Percentiles rank a stretch among this genome's conserved stretches.
Evolutionary conservation across 2,888 invertebrate species (phyloP).

Genomic region (Prosopocoilus inquinatus): DNA sequence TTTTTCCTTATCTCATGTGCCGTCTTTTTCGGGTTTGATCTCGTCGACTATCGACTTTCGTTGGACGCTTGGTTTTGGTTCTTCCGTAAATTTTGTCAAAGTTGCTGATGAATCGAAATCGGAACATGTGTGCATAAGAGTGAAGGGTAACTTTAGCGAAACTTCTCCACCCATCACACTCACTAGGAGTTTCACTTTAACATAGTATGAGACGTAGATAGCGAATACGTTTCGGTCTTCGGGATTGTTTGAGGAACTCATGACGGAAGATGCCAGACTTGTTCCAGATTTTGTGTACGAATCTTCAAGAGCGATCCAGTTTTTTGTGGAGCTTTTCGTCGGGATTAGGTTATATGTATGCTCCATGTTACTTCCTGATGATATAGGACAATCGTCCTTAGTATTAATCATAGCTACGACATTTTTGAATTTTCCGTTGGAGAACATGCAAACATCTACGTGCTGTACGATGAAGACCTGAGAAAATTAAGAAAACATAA

Average conservation of each 20-base stretch:
- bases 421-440: constrained; percentile 91
- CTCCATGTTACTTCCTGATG: constrained; percentile 65
- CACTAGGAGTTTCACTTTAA: constrained; percentile 76
- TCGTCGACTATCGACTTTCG: constrained; percentile 22
- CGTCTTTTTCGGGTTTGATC: constrained; percentile 42
- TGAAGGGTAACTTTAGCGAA: constrained; percentile 77
- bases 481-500: constrained; percentile 18
- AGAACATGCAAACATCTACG: constrained; percentile 93
- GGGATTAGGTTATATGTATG: constrained; percentile 69
- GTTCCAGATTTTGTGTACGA: constrained; percentile 69
- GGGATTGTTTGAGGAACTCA: constrained; percentile 51
- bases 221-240: constrained; percentile 85
- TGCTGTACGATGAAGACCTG: constrained; percentile 85
- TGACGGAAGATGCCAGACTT: constrained; percentile 58
- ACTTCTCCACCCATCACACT: constrained; percentile 81
- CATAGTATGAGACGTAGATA: constrained; percentile 88
- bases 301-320: constrained; percentile 90
- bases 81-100: constrained; percentile 42
- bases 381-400: constrained; percentile 63
- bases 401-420: constrained; percentile 72
- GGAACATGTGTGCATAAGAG: constrained; percentile 70
- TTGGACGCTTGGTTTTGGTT: constrained; percentile 22
- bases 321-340: constrained; percentile 77
- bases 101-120: constrained; percentile 61
- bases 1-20: constrained; percentile 49